Evolutionary conservation across 2,113 vertebrate species (phyloP), one percentile per base, ranked within the genome.

Genomic region (Chinchilla lanigera): DNA sequence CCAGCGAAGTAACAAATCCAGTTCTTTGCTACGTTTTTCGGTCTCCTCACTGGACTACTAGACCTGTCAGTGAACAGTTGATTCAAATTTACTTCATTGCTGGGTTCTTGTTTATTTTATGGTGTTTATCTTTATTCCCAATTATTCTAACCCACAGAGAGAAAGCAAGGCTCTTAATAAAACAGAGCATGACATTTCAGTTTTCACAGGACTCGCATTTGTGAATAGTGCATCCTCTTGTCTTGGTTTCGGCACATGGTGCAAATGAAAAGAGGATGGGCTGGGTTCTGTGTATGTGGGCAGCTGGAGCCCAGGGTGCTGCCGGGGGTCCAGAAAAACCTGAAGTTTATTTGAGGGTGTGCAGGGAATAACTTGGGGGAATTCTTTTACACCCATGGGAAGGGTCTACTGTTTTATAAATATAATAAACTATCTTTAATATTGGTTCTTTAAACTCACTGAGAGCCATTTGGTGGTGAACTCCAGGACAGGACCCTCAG

Each of bases 401-500:
- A 97, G 93, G 96, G 97, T 94, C 97, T 97, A 91, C 95, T 89
- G 90, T 85, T 86, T 97, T 96, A 94, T 97, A 96, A 91, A 96
- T 65, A 96, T 95, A 95, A 94, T 97, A 98, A 98, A 97, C 86
- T 77, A 93, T 75, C 80, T 86, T 96, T 97, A 97, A 94, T 95
- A 81, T 94, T 78, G 56, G 71, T 80, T 61, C 97, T 98, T 98
- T 98, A 96, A 97, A 97, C 86, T 96, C 17, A 26, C 93, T 95
- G 90, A 95, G 93, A 4, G 7, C 71, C 90, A 97, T 97, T 98
- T 95, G 96, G 95, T 86, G n/a, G 86, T 28, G 77, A 91, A 96
- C 97, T 97, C 86, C 83, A 65, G 89, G 93, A 89, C 5, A 16
- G 82, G 90, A 90, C 96, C 89, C 95, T 94, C n/a, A 19, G 77